phyloP scores from a whole-genome alignment of 2,888 invertebrate species.

The Bombyx huttoni region DNA sequence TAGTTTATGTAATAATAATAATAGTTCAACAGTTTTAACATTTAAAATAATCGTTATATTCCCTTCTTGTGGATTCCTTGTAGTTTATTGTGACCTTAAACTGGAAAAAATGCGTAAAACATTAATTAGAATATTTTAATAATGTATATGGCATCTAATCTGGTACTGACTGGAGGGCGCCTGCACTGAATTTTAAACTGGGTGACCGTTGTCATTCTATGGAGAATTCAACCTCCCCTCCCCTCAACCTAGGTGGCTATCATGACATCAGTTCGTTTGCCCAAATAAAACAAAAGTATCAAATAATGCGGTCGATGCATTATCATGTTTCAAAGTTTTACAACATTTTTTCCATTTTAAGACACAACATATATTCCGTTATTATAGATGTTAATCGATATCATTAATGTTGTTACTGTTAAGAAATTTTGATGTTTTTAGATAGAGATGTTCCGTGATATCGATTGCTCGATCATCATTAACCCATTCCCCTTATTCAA shows the following conservation, averaged over 20 bases:
- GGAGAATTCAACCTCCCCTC: too few relatives aligned
- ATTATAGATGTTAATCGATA: conserved; percentile 47
- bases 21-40: conserved; percentile 33
- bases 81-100: not conserved
- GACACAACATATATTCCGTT: conserved; percentile 35
- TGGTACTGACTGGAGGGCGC: too few relatives aligned
- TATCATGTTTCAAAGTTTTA: not conserved
- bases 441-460: conserved; percentile 19
- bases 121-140: not conserved
- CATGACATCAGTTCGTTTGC: too few relatives aligned
- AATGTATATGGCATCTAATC: not conserved
- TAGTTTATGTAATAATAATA: conserved; percentile 11
- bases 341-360: conserved; percentile 11
- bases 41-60: conserved; percentile 37
- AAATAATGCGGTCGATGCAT: not conserved
- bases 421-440: conserved; percentile 32
- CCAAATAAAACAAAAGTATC: too few relatives aligned
- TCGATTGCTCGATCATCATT: conserved; percentile 3
- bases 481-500: conserved; percentile 37
- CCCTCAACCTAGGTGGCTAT: too few relatives aligned
- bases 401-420: conserved; percentile 31
- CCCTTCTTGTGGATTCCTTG: conserved; percentile 20
- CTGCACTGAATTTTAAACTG: too few relatives aligned
- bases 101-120: not conserved
- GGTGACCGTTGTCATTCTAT: too few relatives aligned